Evolutionary conservation across 2,797 vertebrate species (phyloP), one percentile per base, ranked within the genome.

Genomic region (Poeciliopsis paucimaculata): DNA sequence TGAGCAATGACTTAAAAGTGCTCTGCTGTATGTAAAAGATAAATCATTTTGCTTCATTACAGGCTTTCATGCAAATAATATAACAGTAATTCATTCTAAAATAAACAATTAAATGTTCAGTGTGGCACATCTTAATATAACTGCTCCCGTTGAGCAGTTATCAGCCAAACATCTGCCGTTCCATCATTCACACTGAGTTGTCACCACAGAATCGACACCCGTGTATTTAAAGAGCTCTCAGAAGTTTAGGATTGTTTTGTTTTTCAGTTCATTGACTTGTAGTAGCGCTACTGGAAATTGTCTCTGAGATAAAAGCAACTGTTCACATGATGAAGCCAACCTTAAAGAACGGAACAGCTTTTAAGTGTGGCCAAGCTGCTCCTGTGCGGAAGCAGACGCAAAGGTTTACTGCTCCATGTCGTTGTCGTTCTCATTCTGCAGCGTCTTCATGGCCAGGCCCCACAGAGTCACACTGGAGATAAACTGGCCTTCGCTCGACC

Each of bases 401-500:
- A 23, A 1, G 23, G 47, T 18, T 88, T 31, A 93, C 84, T 93
- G 90, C 77, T 95, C 94, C 89, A 94, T 92, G 68, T 98, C 97
- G 0, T 88, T 96, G 46, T 98, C 97, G 20, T 97, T 98, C 89
- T 98, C 97, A 20, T 97, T 98, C 89, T 98, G 98, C 87, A 98
- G 93, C 0, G 97, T 98, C 93, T 98, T 98, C 97, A 98, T 98
- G 0, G 97, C 97, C 64, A 98, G 91, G 36, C 97, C 97, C 97
- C 98, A 98, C 20, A 98, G 94, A 1, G 97, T 97, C 86, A 98
- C 96, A 82, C 97, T 97, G 78, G 97, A 97, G 91, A 97, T 97
- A 64, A 98, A 96, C 1, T 96, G 97, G 0, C 96, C 97, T 39
- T 98, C 97, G 0, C 84, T 92, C 20, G 84, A 91, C 92, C 96